Conservation (phyloP, 2,888 invertebrate genomes). For the Lacanobia oleracea region DNA sequence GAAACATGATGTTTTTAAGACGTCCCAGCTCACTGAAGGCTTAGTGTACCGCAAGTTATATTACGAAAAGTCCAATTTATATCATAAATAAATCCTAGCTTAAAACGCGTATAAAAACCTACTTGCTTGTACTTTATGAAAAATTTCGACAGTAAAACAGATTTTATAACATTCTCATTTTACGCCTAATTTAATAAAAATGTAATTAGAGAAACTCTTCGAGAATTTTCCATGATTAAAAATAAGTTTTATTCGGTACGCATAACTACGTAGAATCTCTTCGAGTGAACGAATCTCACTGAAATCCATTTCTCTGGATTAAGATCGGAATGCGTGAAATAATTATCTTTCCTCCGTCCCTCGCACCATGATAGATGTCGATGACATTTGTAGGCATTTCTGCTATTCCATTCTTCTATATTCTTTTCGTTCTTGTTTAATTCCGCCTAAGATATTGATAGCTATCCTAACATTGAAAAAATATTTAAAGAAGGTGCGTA, state of each 20-base stretch:
- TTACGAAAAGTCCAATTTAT: not conserved
- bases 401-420: slow-evolving; percentile 11
- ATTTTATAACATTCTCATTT: slow-evolving; percentile 27
- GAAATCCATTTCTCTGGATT: slow-evolving; percentile 53
- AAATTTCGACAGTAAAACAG: slow-evolving; percentile 5
- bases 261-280: slow-evolving; percentile 30
- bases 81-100: slow-evolving; percentile 17
- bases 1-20: not conserved
- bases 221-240: slow-evolving; percentile 35
- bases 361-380: slow-evolving; percentile 33
- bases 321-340: slow-evolving; percentile 49
- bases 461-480: not conserved
- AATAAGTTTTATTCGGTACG: slow-evolving; percentile 46
- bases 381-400: slow-evolving; percentile 29
- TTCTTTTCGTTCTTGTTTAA: not conserved
- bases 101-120: not conserved
- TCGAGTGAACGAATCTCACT: slow-evolving; percentile 30
- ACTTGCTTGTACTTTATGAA: slow-evolving; percentile 8
- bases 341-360: slow-evolving; percentile 42
- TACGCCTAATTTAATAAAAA: slow-evolving; percentile 40
- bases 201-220: slow-evolving; percentile 44
- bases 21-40: not conserved
- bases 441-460: not conserved
- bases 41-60: not conserved
- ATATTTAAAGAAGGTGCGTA: not conserved